phyloP scores from a whole-genome alignment of 2,888 invertebrate species.

The Lasius fuliginosus region DNA sequence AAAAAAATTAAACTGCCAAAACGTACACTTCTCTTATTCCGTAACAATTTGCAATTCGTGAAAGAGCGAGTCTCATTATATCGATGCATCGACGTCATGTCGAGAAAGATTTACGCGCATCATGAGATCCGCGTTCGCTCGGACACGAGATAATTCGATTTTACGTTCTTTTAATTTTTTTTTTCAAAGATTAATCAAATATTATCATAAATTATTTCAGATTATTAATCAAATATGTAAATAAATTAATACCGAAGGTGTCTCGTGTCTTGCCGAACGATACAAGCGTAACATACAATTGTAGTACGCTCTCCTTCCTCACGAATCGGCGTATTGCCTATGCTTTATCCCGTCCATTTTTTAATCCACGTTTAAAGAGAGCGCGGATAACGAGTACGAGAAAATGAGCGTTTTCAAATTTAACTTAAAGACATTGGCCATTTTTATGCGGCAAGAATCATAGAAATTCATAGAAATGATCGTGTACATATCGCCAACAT shows the following conservation, averaged over 20 bases:
- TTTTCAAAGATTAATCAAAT: slow-evolving; percentile 15
- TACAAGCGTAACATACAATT: not conserved
- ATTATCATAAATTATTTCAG: too few relatives aligned
- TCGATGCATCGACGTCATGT: slow-evolving; percentile 58
- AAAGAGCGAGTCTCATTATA: not conserved
- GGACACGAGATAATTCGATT: slow-evolving; percentile 13
- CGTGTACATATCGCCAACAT: slow-evolving; percentile 30
- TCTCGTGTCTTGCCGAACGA: slow-evolving; percentile 15
- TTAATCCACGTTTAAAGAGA: slow-evolving; percentile 50
- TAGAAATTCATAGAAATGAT: slow-evolving; percentile 8
- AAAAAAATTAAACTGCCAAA: slow-evolving; percentile 73
- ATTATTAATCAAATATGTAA: slow-evolving; percentile 20
- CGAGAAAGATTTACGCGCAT: not conserved
- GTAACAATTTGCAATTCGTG: not conserved
- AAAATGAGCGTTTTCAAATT: slow-evolving; percentile 6
- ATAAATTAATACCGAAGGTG: not conserved
- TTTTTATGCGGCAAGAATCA: slow-evolving; percentile 26
- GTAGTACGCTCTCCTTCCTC: slow-evolving; percentile 34
- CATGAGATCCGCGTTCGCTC: slow-evolving; percentile 12
- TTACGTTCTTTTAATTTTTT: slow-evolving; percentile 30
- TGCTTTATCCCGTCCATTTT: slow-evolving; percentile 73
- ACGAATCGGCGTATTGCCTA: slow-evolving; percentile 50
- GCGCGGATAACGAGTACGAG: slow-evolving; percentile 31
- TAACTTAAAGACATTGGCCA: not conserved
- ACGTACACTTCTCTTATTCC: slow-evolving; percentile 54